phyloP scores from a whole-genome alignment of 92 coral and sea anemone genomes.

The Micromussa lordhowensis region DNA sequence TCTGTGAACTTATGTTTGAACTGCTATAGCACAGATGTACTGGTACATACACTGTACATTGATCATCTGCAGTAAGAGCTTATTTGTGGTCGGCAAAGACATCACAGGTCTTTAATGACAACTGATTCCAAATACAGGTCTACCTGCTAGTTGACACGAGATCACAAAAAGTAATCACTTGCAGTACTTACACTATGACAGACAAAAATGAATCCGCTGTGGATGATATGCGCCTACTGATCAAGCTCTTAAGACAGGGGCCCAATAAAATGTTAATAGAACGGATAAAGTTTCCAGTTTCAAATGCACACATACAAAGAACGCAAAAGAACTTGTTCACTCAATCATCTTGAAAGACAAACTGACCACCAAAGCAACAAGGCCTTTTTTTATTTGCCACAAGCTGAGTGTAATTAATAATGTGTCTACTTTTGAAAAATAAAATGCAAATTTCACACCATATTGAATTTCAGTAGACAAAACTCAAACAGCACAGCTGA shows the following conservation, averaged over 20 bases:
- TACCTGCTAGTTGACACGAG: not conserved
- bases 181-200: not conserved
- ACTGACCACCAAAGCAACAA: not conserved
- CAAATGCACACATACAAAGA: not conserved
- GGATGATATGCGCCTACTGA: not conserved
- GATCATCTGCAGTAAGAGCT: not conserved
- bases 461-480: constrained; percentile 14
- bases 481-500: constrained; percentile 17
- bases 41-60: not conserved
- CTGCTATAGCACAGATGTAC: not conserved
- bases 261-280: not conserved
- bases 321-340: not conserved
- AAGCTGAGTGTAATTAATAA: not conserved
- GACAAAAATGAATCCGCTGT: not conserved
- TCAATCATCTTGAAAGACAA: not conserved
- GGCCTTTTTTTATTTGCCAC: constrained; percentile 8
- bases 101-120: not conserved
- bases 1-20: not conserved
- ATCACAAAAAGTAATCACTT: constrained; percentile 14
- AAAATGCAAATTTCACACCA: constrained; percentile 27
- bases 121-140: not conserved
- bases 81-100: not conserved
- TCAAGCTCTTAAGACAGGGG: not conserved
- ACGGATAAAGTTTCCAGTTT: not conserved
- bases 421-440: not conserved